A percentile compares a stretch with the other conserved stretches of the same genome.
Evolutionary conservation across 1,140 invertebrate genomes (phyloP).

Genomic region (Calycopis cecrops): DNA sequence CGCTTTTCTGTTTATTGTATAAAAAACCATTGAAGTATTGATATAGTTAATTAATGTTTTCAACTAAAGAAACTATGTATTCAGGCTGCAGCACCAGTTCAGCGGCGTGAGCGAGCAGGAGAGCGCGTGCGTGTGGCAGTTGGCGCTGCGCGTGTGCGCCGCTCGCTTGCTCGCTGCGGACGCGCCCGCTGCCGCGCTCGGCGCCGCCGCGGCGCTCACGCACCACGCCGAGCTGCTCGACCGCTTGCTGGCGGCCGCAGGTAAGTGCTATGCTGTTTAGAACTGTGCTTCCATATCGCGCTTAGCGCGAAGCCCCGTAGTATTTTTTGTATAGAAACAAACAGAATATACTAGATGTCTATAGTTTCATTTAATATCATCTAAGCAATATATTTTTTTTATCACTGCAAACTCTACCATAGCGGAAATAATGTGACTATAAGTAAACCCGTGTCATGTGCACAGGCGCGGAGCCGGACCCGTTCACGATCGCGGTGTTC

Average conservation of each 20-base stretch:
- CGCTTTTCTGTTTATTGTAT: too few species aligned
- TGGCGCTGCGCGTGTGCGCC: slow-evolving; percentile 89
- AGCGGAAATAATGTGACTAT: not conserved
- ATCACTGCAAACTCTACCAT: too few species aligned
- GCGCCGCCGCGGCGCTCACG: slow-evolving; percentile 57
- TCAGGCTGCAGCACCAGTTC: slow-evolving; percentile 89
- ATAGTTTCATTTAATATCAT: too few species aligned
- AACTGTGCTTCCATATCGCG: too few species aligned
- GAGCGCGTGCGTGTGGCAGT: slow-evolving; percentile 85
- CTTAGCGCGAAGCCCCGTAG: too few species aligned
- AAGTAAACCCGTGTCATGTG: slow-evolving; percentile 1
- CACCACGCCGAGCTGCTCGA: slow-evolving; percentile 65
- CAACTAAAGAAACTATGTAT: too few species aligned
- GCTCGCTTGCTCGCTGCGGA: slow-evolving; percentile 81
- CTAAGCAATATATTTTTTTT: too few species aligned
- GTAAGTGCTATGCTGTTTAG: slow-evolving; percentile 24
- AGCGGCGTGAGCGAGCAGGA: slow-evolving; percentile 85
- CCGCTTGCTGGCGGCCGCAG: slow-evolving; percentile 50
- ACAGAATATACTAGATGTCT: too few species aligned
- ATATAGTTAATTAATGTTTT: too few species aligned
- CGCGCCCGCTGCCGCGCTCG: slow-evolving; percentile 35
- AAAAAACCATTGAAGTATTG: too few species aligned
- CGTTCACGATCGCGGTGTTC: slow-evolving; percentile 87
- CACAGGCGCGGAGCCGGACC: slow-evolving; percentile 78
- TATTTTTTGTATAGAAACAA: too few species aligned